phyloP scores from a whole-genome alignment of 1,140 invertebrate species.

The Plectus sambesii region DNA sequence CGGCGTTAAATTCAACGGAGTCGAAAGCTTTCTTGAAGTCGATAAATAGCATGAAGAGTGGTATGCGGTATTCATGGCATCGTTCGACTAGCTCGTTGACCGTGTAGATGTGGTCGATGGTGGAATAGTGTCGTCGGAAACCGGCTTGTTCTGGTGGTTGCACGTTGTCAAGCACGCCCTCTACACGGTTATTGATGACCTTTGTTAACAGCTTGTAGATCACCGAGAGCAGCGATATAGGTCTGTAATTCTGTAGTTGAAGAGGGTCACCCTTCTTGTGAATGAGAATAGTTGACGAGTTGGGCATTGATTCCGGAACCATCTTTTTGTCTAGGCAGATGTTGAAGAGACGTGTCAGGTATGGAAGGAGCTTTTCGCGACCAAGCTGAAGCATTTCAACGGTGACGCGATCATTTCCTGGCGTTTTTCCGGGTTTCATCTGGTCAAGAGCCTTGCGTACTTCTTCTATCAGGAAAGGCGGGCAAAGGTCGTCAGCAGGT shows the following conservation, averaged over 20 bases:
- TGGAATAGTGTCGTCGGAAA: conserved; percentile 19
- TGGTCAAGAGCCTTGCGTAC: too few relatives aligned
- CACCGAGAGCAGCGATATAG: conserved; percentile 24
- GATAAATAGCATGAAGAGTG: conserved; percentile 32
- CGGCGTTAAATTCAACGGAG: conserved; percentile 26
- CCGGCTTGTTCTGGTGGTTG: conserved; percentile 21
- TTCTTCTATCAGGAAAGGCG: too few relatives aligned
- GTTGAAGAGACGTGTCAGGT: conserved; percentile 15
- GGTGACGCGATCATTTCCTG: too few relatives aligned
- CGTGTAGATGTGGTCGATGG: conserved; percentile 21
- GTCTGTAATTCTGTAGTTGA: conserved; percentile 16
- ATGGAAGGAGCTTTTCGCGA: conserved; percentile 1
- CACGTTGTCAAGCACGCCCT: conserved; percentile 7
- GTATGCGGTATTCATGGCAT: conserved; percentile 27
- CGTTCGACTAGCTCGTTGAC: conserved; percentile 26
- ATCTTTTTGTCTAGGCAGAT: not conserved
- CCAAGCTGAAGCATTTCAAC: too few relatives aligned
- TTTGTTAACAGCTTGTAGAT: conserved; percentile 18
- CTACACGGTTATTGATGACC: conserved; percentile 8
- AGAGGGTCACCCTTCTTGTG: conserved; percentile 15
- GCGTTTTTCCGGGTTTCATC: too few relatives aligned
- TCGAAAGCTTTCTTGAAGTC: conserved; percentile 39
- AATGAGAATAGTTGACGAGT: conserved; percentile 16
- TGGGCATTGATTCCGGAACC: conserved; percentile 3
- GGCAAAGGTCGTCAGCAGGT: too few relatives aligned